Evolutionary conservation across 2,888 invertebrate genomes (phyloP), one percentile per base, ranked within the genome.

Genomic region (Dryocosmus kuriphilus): DNA sequence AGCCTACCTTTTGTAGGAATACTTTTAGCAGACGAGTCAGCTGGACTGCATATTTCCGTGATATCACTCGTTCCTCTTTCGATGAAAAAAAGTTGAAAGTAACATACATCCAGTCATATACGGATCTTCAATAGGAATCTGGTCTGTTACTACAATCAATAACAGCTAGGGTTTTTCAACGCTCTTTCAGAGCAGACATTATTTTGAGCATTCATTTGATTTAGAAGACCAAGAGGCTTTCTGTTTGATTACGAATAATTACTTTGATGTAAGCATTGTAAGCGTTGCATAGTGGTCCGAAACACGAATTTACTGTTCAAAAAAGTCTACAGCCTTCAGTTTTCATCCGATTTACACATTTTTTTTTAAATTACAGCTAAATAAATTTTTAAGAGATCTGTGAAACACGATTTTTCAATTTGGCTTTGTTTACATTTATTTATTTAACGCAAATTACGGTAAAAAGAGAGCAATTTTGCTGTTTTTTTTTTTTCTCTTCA

Each of bases 171-270:
- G 38, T 7, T 35, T 57, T 22, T 57, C 57, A 14, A 30, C 32
- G 32, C 30, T 61, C 27, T 61, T 61, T 62, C 61, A 63, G 32
- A 63, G 35, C n/a, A 63, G 32, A 63, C 63, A 63, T 35, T 35
- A 35, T 63, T 63, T 63, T 22, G n/a, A 63, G 63, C n/a, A 63
- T 63, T 63, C 24, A 57, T 57, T 57, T 57, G 22, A n/a, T 22
- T 57, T n/a, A 32, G n/a, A 19, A 35, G 63, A 32, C 19, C 63
- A 35, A 32, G n/a, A n/a, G 27, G 27, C 60, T 61, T 61, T 61
- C 27, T 30, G 27, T 61, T 19, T n/a, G 32, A 62, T n/a, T 62
- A 19, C 11, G 38, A 63, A 32, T 63, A 22, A 35, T 30, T 27
- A 5, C 3, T 63, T 63, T 63, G n/a, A n/a, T 30, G 22, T 11